Base-by-base conservation (phyloP, 2,113 vertebrate species). In the Sciurus niger region DNA sequence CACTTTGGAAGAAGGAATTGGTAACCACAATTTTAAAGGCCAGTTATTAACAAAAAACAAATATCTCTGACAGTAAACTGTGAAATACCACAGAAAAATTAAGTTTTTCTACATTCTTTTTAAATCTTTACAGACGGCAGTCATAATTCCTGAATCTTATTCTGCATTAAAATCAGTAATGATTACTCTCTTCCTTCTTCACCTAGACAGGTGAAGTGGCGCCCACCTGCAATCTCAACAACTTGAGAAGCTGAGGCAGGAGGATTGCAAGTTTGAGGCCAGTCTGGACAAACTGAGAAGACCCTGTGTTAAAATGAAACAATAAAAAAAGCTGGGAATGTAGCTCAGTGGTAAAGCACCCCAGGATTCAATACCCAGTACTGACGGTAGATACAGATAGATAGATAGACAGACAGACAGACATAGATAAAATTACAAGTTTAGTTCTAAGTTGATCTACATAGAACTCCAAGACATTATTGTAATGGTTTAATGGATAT, bases 21-120 rank as follows among this genome's bases (percentile, higher is more conserved):
- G 32, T 51, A 95, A 34, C 3, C 72, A 30, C 67, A 95, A 86
- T 76, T 87, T 95, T 78, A 96, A 96, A 58, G 53, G 24, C 25
- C 30, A 76, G 43, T 88, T 91, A 43, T 87, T 67, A 90, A 91
- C 72, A 82, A 95, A 89, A 82, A 25, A 73, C 28, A 96, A 95
- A 32, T 83, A 94, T 65, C 20, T 92, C 53, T 34, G 72, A 43
- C 32, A 40, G 28, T 34, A 37, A 89, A 84, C 7, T 90, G 34
- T 86, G 68, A 97, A 87, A 63, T 84, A 25, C 22, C 72, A 63
- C 24, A 82, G 85, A 93, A 88, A 94, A 94, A 83, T 76, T 40
- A 82, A 91, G 78, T 14, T 86, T 92, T 20, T 55, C 53, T 74
- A 73, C 79, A 82, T n/a, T 76, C 11, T 67, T 87, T 94, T 55